Base-by-base conservation (phyloP, 2,888 invertebrate species). In the Acronicta psi region DNA sequence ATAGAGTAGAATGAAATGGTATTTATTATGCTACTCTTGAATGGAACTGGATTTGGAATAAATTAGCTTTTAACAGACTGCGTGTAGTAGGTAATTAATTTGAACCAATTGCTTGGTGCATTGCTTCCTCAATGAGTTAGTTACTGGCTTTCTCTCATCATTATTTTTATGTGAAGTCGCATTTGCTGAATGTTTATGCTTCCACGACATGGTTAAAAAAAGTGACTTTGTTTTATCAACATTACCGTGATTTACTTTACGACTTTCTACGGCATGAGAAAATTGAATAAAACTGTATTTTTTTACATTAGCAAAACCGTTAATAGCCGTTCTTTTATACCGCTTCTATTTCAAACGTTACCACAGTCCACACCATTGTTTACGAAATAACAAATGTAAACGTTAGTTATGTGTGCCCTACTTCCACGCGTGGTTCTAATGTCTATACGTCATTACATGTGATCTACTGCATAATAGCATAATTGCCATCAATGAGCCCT, bases 381-480 rank as follows among this genome's bases (percentile, higher is more conserved):
- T 77, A 74, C 72, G 68, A 64, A 69, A 77, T 69, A 73, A 74
- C 68, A 69, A 69, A 70, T 61, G 67, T 75, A 71, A 76, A 70
- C 67, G 67, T 77, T 77, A 69, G 50, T 73, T 61, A 73, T 66
- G 70, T 59, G 58, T 62, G 73, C 67, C 73, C 78, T 75, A 77
- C 69, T 81, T 79, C 52, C 62, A 65, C 63, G 60, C 69, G 52
- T 51, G 51, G 51, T 49, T 43, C 46, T 67, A 50, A 68, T 69
- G 54, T 69, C 53, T 71, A 65, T 79, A 69, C 68, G 56, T 76
- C 75, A 77, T 82, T 80, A 82, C 60, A 60, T 66, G 75, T 75
- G 76, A 77, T 80, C 59, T 57, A 38, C 57, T 57, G 51, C 56
- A 68, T 62, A 69, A 74, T 73, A 68, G 69, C 62, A 65, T 63